Base-by-base conservation (phyloP, 1,140 invertebrate species). In the Phymorhynchus buccinoides region DNA sequence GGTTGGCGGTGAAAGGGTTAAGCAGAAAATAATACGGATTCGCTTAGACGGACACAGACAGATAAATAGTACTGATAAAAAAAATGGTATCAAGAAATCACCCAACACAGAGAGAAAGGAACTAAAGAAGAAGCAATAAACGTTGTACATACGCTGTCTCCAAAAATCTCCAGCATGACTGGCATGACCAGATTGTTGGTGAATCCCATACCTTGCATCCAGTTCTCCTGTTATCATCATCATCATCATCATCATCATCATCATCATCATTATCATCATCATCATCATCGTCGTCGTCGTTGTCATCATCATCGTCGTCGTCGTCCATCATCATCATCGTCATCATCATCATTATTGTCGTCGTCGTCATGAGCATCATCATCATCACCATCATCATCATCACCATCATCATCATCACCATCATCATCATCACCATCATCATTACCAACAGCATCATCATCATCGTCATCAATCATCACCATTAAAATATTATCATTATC, bases 141-240 rank as follows among this genome's bases (percentile, higher is more conserved):
- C 12, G 22, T 52, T 52, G 12, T 52, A 30, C 37, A 42, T 30
- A 37, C 44, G 1, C 32, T 37, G 35, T 82, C 80, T 2, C 32
- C 30, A 56, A 82, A 82, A 37, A 82, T 41, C 56, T 82, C 80
- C 80, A 82, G 22, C 80, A 66, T 62, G 42, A 82, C 39, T 3
- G 80, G 80, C 3, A 82, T 2, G 32, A 82, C 80, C 3, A 41
- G 37, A 18, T 82, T 68, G 35, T 37, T 35, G 3, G 27, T 30
- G 32, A 62, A 82, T 27, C 80, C 80, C 56, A 82, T 68, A 16
- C 3, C 14, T 30, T 22, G 22, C 80, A 82, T 66, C 52, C 52
- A 82, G 6, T 82, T 22, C 22, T 37, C 62, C 80, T 82, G 80
- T 73, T 27, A 39, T 35, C 71, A 73, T 73, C 37, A 39, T 73